These are phyloP conservation scores for Teleogryllus oceanicus DNA, from an alignment of 2,888 invertebrate species.

Conservation along the genomic window DNA sequence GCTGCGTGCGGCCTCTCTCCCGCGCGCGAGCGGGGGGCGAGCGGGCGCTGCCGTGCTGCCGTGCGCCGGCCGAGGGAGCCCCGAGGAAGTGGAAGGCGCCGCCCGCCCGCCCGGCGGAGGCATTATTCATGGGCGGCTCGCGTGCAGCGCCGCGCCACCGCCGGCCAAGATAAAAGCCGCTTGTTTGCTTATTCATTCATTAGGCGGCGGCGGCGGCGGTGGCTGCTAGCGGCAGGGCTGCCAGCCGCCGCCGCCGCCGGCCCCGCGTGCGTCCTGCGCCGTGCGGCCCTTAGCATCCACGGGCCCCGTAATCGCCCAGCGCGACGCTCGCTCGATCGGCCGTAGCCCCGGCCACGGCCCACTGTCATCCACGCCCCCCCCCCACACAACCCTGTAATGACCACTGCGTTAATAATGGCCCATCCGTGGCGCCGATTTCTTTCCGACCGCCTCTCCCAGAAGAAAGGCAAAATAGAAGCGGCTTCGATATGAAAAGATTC, in stretches of 20 bases:
- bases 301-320: neutral
- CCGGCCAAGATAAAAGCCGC: constrained; percentile 7
- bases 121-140: neutral
- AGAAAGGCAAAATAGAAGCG: too few species aligned
- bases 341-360: neutral
- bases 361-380: too few species aligned
- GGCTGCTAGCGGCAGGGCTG: neutral
- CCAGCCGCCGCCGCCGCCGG: neutral
- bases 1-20: neutral
- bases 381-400: too few species aligned
- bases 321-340: neutral
- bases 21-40: neutral
- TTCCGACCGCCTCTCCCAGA: too few species aligned
- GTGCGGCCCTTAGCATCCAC: neutral
- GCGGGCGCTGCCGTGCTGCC: neutral
- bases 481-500: too few species aligned
- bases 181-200: constrained; percentile 18
- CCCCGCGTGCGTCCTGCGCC: neutral
- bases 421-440: too few species aligned
- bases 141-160: constrained; percentile 1
- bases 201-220: neutral
- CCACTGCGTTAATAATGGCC: too few species aligned
- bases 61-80: neutral
- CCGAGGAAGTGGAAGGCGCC: neutral
- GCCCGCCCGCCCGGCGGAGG: neutral